phyloP scores from a whole-genome alignment of 92 coral and sea anemone species.

The Chrysogorgia sp. region DNA sequence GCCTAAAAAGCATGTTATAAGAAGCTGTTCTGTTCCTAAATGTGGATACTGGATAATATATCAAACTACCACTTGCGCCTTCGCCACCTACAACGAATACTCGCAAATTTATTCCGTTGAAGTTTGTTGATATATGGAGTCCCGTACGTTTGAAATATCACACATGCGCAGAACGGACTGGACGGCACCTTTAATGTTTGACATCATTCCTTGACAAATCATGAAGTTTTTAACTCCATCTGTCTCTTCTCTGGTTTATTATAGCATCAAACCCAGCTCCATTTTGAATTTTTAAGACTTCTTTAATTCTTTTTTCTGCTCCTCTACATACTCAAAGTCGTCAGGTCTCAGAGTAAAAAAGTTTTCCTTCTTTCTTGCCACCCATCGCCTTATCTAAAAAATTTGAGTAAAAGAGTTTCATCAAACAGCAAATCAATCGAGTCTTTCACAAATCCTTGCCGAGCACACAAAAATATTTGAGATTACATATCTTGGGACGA shows the following conservation, averaged over 20 bases:
- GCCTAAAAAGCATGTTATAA: no score
- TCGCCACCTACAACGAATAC: no score
- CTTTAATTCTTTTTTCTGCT: slow-evolving; percentile 20
- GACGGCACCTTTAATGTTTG: no score
- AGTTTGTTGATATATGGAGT: no score
- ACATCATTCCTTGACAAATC: no score
- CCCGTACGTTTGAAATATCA: no score
- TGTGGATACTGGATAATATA: no score
- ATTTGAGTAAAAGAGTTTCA: not conserved
- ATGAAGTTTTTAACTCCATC: not conserved
- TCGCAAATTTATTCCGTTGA: no score
- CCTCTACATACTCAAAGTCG: slow-evolving; percentile 28
- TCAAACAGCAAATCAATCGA: not conserved
- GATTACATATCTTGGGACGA: no score
- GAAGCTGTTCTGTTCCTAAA: no score
- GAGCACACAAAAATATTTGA: not conserved
- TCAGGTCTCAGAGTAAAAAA: slow-evolving; percentile 27
- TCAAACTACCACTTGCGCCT: no score
- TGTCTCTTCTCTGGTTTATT: not conserved
- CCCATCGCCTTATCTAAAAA: slow-evolving; percentile 27
- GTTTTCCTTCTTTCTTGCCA: slow-evolving; percentile 25
- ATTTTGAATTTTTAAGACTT: not conserved
- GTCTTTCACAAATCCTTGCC: not conserved
- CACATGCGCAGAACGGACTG: no score
- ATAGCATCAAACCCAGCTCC: not conserved